Evolutionary conservation across 2,888 invertebrate genomes (phyloP).

Genomic region (Cybosia mesomella): DNA sequence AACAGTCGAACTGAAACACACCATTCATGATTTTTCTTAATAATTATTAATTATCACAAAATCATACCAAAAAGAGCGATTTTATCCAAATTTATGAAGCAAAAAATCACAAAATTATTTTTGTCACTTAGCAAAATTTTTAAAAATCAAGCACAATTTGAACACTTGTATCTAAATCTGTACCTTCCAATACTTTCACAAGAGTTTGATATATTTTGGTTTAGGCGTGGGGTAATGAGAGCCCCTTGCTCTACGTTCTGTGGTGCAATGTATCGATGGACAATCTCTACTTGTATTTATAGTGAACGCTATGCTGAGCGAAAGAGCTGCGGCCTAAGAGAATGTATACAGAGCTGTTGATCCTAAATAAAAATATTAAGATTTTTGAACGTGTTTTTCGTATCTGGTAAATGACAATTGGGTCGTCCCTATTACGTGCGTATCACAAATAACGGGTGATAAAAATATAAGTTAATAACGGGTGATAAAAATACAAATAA

Average conservation of each 20-base stretch:
- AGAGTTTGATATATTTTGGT: slow-evolving; percentile 60
- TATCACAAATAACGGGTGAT: neutral
- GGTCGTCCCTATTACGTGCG: neutral
- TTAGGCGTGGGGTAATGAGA: slow-evolving; percentile 65
- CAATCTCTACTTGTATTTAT: slow-evolving; percentile 75
- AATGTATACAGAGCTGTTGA: slow-evolving; percentile 67
- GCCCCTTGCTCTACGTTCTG: slow-evolving; percentile 71
- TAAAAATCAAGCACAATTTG: slow-evolving; percentile 17
- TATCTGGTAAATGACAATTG: neutral
- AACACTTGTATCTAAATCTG: slow-evolving; percentile 34
- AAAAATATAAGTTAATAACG: neutral
- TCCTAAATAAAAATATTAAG: slow-evolving; percentile 13
- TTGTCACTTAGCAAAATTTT: slow-evolving; percentile 12
- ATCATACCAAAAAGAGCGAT: slow-evolving; percentile 25
- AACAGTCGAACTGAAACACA: slow-evolving; percentile 83
- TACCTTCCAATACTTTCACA: slow-evolving; percentile 83
- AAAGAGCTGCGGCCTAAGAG: slow-evolving; percentile 47
- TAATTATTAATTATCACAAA: slow-evolving; percentile 35
- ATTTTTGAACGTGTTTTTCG: neutral
- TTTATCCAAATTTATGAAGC: slow-evolving; percentile 11
- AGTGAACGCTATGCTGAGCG: slow-evolving; percentile 62
- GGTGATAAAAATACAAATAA: too few species aligned
- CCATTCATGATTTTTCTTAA: slow-evolving; percentile 47
- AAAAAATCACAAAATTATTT: slow-evolving; percentile 12
- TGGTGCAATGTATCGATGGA: slow-evolving; percentile 76